Evolutionary conservation across 1,140 invertebrate species (phyloP), one percentile per base, ranked within the genome.

Genomic region (Coptotermes formosanus): DNA sequence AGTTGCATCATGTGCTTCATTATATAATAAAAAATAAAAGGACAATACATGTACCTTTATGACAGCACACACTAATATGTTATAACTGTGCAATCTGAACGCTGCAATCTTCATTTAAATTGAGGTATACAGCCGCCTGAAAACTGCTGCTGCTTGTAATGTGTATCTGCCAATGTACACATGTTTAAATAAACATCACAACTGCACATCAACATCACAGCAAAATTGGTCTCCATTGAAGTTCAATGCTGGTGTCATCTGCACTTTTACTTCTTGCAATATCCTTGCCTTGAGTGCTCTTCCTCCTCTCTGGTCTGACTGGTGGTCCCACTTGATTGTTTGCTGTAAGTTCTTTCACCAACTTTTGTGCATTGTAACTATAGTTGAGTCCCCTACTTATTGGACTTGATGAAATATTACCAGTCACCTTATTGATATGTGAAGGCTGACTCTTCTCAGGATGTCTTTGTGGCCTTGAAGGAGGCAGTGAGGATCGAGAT

Each of bases 191-290:
- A 55, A 55, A 75, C 64, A n/a, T 30, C 64, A 75, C 64, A 75
- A 64, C 12, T 16, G 2, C 19, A 64, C 19, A 64, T 64, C 3
- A 48, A 48, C 59, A 64, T 64, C 21, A 64, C 21, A 64, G 4
- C n/a, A 30, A 8, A 75, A 75, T 7, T 12, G 64, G 64, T n/a
- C n/a, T 75, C 25, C 64, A 75, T 25, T 75, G 64, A 2, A 75
- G n/a, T 75, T 75, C 64, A 75, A 75, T 30, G 64, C 30, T 75
- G 3, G 30, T 75, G 64, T 30, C n/a, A 83, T 83, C 82, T 32
- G 48, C 82, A 83, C 82, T 83, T 43, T 52, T 83, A 43, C 82
- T 83, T 83, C 48, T 83, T 45, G 32, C n/a, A 43, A 30, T 83
- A 25, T 83, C 32, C 43, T 83, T 83, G 21, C 82, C 82, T 32